A percentile compares a stretch with the other conserved stretches of the same genome.
These are phyloP conservation scores for Xylota segnis DNA, from an alignment of 2,888 invertebrate species.

Conservation along the genomic window DNA sequence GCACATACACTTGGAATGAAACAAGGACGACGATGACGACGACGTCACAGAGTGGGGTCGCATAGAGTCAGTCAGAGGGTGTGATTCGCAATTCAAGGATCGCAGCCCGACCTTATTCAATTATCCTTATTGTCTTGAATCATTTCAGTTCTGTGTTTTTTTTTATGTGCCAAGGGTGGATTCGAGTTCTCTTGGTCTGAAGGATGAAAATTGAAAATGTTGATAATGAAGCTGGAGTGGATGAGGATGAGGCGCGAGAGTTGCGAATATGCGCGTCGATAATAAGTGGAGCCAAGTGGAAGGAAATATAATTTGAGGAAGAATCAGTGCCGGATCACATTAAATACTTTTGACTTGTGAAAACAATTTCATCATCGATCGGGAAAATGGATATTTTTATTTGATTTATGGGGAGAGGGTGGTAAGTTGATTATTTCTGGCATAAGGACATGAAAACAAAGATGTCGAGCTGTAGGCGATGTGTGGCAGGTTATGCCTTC, in stretches of 20 bases:
- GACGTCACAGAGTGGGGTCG: background rate
- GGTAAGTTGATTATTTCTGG: no score
- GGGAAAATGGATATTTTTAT: no score
- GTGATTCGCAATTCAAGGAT: conserved; percentile 3
- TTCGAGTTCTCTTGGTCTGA: background rate
- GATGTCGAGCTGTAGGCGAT: no score
- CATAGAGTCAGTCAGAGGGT: background rate
- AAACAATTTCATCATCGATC: conserved; percentile 1
- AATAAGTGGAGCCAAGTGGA: background rate
- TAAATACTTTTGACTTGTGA: background rate
- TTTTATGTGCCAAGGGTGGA: background rate
- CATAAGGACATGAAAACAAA: no score
- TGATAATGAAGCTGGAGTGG: background rate
- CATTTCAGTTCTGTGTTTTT: conserved; percentile 4
- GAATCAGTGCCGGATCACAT: background rate
- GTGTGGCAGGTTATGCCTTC: no score
- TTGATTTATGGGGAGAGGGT: no score
- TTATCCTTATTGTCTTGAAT: conserved; percentile 26
- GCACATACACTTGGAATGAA: conserved; percentile 4
- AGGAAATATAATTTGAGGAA: background rate
- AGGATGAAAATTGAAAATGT: conserved; percentile 8
- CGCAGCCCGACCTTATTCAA: background rate
- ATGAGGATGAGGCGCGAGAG: background rate
- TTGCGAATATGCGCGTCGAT: background rate
- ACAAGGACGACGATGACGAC: no score